phyloP scores from a whole-genome alignment of 30 jellyfish, hydroid and myxozoan genomes.

The Pelagia noctiluca region DNA sequence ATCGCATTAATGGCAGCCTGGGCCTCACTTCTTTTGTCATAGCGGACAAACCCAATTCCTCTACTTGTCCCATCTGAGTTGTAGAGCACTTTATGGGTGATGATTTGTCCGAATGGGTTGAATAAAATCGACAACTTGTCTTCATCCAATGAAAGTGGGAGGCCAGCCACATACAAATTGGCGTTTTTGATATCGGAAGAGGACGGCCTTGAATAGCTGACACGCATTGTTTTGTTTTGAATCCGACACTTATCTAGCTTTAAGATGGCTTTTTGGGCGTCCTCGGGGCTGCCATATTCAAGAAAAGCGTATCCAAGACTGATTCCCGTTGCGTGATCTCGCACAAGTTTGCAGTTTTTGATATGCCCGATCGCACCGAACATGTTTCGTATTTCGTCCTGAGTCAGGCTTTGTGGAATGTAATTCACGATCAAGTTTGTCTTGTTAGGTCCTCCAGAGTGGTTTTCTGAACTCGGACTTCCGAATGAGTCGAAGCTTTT shows the following conservation, averaged over 20 bases:
- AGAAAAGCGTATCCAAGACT: constrained; percentile 97
- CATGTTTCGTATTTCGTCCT: constrained; percentile 87
- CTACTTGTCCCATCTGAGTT: constrained; percentile 81
- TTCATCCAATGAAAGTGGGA: constrained; percentile 90
- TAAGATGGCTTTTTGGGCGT: constrained; percentile 89
- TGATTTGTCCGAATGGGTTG: constrained; percentile 89
- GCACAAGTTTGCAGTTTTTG: constrained; percentile 89
- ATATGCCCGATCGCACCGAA: constrained; percentile 95
- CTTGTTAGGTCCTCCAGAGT: constrained; percentile 72
- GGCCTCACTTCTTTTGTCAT: constrained; percentile 87
- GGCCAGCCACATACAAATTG: constrained; percentile 93
- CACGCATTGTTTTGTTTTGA: constrained; percentile 87
- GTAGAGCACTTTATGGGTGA: constrained; percentile 90
- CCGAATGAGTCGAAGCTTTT: too few relatives aligned
- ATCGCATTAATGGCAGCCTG: constrained; percentile 90
- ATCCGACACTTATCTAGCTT: constrained; percentile 85
- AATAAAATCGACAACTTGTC: constrained; percentile 78
- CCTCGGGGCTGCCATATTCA: constrained; percentile 81
- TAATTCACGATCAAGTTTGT: constrained; percentile 91
- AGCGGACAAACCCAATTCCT: constrained; percentile 99
- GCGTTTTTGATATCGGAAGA: constrained; percentile 96
- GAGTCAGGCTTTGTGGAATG: constrained; percentile 88
- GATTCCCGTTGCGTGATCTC: constrained; percentile 84
- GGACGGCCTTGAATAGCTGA: constrained; percentile 98
- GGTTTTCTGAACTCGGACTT: too few relatives aligned